Evolutionary conservation across 2,888 invertebrate species (phyloP).

Genomic region (Pyrrhia umbra): DNA sequence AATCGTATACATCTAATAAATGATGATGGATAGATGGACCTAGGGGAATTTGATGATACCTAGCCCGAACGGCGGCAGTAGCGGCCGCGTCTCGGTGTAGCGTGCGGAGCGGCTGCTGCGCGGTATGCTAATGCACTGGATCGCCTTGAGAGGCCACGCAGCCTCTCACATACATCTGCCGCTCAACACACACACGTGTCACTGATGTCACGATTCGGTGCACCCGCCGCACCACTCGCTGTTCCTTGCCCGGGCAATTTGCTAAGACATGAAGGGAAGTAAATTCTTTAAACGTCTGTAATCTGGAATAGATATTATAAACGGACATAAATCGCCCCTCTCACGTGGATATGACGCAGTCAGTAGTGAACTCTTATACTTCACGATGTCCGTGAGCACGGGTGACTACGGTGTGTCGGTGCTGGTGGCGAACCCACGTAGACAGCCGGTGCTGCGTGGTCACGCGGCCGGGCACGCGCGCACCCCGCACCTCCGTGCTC

Average conservation of each 20-base stretch:
- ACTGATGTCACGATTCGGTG: neutral
- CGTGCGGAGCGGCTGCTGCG: constrained; percentile 14
- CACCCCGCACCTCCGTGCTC: constrained; percentile 10
- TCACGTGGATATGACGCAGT: neutral
- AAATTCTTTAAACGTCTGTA: too few relatives aligned
- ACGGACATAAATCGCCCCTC: too few relatives aligned
- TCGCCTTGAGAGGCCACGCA: constrained; percentile 64
- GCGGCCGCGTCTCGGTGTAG: neutral
- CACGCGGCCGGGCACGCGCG: constrained; percentile 43
- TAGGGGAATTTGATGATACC: constrained; percentile 5
- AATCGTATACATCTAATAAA: constrained; percentile 4
- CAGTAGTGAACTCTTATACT: neutral
- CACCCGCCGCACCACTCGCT: constrained; percentile 10
- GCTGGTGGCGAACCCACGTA: constrained; percentile 8
- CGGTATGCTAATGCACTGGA: constrained; percentile 61
- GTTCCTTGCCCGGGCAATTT: neutral
- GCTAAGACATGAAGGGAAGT: too few relatives aligned
- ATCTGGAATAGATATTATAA: too few relatives aligned
- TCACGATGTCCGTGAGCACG: neutral
- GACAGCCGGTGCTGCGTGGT: constrained; percentile 9
- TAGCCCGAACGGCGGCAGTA: neutral
- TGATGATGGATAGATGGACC: constrained; percentile 7
- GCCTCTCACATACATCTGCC: constrained; percentile 37
- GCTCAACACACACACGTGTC: constrained; percentile 13
- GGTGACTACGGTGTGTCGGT: constrained; percentile 2